Evolutionary conservation across 2,888 invertebrate genomes (phyloP), one percentile per base, ranked within the genome.

Genomic region (Coenonympha glycerion): DNA sequence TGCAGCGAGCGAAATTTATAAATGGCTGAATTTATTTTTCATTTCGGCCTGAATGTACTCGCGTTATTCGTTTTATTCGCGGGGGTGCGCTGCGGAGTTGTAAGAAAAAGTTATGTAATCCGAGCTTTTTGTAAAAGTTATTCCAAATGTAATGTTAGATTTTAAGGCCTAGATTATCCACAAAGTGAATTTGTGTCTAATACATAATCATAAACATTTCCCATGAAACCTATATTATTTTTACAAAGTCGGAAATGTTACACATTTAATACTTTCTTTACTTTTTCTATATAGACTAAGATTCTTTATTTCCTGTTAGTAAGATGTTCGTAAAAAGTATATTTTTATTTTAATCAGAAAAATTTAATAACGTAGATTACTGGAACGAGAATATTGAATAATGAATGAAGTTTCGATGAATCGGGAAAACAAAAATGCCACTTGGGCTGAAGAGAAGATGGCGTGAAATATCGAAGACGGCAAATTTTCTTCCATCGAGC

Each of bases 11-110:
- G 31, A 44, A 44, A 15, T 31, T 21, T 44, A 22, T 33, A 33
- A 44, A 44, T 33, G 44, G 21, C 33, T 22, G 31, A 33, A 44
- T 22, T 44, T 44, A 33, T 44, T 33, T 22, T 44, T 31, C 44
- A 44, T 44, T 33, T 33, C 44, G 44, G 31, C 33, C 21, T n/a
- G 44, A 44, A 44, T 44, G 16, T 31, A 31, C 22, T 44, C 21
- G n/a, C n/a, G n/a, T 19, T 31, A 15, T 33, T 22, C 33, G 44
- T 22, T 18, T 9, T 24, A 3, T 1, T 24, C 15, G 22, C 4
- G 8, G 15, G 9, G 39, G 41, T 9, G 6, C 21, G 31, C 21
- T 15, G 22, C 11, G 31, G 16, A 22, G 6, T 44, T 21, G 31
- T 11, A 11, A 19, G 18, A 11, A 30, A 16, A 30, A 30, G 28